Evolutionary conservation across 2,797 vertebrate species (phyloP), one percentile per base, ranked within the genome.

Genomic region (Alauda arvensis): DNA sequence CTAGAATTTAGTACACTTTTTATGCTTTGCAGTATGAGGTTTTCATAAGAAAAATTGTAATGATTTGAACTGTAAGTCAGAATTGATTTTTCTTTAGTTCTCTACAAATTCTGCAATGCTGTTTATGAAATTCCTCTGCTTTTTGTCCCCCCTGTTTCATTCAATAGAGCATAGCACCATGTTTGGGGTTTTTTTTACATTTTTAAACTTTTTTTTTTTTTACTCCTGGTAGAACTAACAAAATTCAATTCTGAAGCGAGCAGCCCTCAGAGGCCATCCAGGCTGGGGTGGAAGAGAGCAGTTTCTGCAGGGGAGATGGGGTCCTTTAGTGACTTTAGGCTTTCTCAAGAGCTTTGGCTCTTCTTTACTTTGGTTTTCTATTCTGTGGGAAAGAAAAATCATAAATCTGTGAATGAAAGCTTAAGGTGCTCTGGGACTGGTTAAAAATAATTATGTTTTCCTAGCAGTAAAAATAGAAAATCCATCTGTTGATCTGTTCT

Each of bases 231-330:
- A 6, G 12, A 71, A 55, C 10, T 26, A 68, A 79, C 34, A 57
- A 77, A 77, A 82, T 15, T 33, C 0, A 4, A 33, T 63, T 61
- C 49, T 28, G 48, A 77, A 67, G 62, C 14, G 45, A 77, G 11
- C 21, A 79, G 40, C n/a, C 28, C 66, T 53, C 5, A 3, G 39
- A 55, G 10, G 10, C 29, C 31, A 1, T 1, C 2, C 1, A 1
- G 23, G 21, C 17, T 71, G 28, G 4, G 18, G 2, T 57, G 19
- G 34, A 69, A 37, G 10, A 67, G 40, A 56, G 26, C 1, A 0
- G 15, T 34, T 84, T 62, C 77, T 55, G 39, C 39, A 63, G 69
- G 15, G 49, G 3, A 53, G 34, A 28, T 14, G n/a, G 16, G 4
- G 3, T 8, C 85, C n/a, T 51, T 49, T 28, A 23, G 37, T 18